Base-by-base conservation (phyloP, 2,113 vertebrate genomes). In the Centropus bengalensis region DNA sequence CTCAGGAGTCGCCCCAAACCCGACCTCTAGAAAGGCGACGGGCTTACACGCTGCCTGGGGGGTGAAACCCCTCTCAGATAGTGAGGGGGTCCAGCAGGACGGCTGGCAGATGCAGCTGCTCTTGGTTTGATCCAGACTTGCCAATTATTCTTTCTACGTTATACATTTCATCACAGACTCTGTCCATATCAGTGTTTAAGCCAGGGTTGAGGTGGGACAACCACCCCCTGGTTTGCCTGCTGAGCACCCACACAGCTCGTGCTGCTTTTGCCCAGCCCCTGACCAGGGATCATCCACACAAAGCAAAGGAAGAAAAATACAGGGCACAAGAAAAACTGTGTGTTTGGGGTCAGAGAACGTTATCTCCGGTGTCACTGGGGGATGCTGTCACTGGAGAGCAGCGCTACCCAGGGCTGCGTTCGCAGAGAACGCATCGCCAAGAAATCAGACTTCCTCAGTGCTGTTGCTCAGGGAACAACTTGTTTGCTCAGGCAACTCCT, bases 401-500 rank as follows among this genome's bases (percentile, higher is more conserved):
- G 79, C 8, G 0, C 18, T 33, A 26, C 24, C 82, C 9, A 2
- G 2, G 49, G 38, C 40, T 26, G 14, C 2, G 38, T 13, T 14
- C 21, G 59, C 3, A 6, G 54, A 30, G 70, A 89, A 27, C 0
- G 8, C 71, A 33, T 11, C 94, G 73, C 93, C 82, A 42, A 32
- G 90, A 88, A 86, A 51, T 64, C 88, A 49, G 84, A 27, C 68
- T 88, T 55, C 88, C 62, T 44, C 44, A 77, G 63, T 2, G 8
- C 56, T 4, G 76, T 77, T 86, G 95, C 96, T 94, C 79, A 30
- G 95, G 82, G 90, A 96, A 94, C 94, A 88, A 76, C 40, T 58
- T 63, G 86, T 92, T 88, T 94, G 88, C 88, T 91, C 80, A 59
- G 55, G 82, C 86, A 88, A 42, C 73, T 52, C 22, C 3, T 2